phyloP scores from a whole-genome alignment of 2,797 vertebrate genomes.

The Tadarida brasiliensis region DNA sequence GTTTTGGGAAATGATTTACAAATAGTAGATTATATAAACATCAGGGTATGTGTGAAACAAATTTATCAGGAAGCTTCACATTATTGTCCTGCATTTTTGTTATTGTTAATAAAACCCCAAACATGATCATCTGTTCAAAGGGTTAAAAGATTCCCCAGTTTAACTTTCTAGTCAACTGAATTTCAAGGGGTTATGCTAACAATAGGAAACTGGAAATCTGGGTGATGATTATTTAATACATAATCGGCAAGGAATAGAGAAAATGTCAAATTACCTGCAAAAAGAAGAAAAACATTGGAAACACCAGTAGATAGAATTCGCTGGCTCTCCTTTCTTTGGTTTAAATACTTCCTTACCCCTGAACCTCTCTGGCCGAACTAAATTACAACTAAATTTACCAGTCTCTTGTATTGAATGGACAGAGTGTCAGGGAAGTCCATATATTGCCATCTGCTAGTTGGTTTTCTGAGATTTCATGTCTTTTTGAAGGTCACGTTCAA shows the following conservation, averaged over 20 bases:
- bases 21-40: not conserved
- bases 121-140: not conserved
- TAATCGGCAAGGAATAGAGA: not conserved
- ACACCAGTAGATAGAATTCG: not conserved
- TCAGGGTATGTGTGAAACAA: not conserved
- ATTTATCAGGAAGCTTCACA: not conserved
- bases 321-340: conserved; percentile 3
- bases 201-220: not conserved
- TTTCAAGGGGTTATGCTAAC: not conserved
- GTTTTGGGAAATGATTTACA: not conserved
- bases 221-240: not conserved
- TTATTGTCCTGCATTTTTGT: not conserved
- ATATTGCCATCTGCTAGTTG: conserved; percentile 78
- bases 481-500: conserved; percentile 75
- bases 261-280: conserved; percentile 3
- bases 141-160: not conserved
- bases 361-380: not conserved
- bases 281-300: not conserved
- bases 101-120: not conserved
- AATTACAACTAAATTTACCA: not conserved
- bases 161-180: not conserved
- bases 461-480: conserved; percentile 70
- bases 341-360: not conserved
- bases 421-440: conserved; percentile 49
- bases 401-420: not conserved